Evolutionary conservation across 2,888 invertebrate species (phyloP).

Genomic region (Drosophila subquinaria): DNA sequence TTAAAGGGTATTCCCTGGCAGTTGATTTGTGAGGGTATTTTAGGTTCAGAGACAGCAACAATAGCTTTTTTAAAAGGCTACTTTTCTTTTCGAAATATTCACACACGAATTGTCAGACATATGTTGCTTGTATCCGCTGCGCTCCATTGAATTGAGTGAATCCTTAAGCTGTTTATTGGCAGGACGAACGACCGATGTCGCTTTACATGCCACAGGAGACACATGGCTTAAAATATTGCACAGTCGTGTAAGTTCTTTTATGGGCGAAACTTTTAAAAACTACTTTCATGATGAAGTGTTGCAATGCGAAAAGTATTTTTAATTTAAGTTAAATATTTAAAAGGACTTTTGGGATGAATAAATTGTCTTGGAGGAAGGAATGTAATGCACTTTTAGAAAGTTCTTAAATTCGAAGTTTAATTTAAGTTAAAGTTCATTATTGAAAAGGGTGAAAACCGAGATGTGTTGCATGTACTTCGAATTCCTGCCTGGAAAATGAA

Average conservation of each 20-base stretch:
- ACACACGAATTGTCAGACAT: conserved; percentile 69
- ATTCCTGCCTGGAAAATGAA: conserved; percentile 1
- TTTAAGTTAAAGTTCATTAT: too few species aligned
- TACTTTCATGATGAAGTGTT: not conserved
- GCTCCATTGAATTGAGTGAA: conserved; percentile 53
- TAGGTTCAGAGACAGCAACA: conserved; percentile 1
- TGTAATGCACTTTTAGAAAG: not conserved
- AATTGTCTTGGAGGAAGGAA: not conserved
- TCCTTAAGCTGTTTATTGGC: conserved; percentile 55
- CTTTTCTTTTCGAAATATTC: conserved; percentile 42
- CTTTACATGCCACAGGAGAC: conserved; percentile 31
- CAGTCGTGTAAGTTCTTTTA: not conserved
- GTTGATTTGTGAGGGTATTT: conserved; percentile 6
- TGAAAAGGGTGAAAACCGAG: not conserved
- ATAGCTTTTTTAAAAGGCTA: conserved; percentile 23
- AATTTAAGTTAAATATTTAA: not conserved
- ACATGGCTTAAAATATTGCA: conserved; percentile 2
- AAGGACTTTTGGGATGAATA: not conserved
- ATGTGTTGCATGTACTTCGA: not conserved
- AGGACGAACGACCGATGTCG: conserved; percentile 7
- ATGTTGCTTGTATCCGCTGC: conserved; percentile 49
- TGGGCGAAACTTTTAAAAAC: not conserved
- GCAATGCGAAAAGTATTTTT: not conserved
- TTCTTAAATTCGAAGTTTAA: too few species aligned
- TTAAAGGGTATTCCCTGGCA: not conserved